Evolutionary conservation across 2,113 vertebrate genomes (phyloP), one percentile per base, ranked within the genome.

Genomic region (Aramus guarauna): DNA sequence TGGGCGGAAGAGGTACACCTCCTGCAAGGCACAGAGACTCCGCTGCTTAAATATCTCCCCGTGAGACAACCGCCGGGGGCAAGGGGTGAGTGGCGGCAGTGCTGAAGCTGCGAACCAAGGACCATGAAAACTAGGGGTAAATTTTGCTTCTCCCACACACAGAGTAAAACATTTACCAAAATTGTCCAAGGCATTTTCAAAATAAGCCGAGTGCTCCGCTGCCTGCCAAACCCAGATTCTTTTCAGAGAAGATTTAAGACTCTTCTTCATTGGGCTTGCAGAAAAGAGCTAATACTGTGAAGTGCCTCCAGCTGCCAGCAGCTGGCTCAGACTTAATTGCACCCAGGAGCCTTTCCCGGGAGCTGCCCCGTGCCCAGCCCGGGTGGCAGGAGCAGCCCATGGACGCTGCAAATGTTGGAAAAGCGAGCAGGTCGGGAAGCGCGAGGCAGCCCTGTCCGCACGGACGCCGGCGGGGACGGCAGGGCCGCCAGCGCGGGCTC

Each of bases 251-350:
- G 88, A 94, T 83, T 91, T 94, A 90, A 82, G 80, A 72, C 36
- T 81, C 83, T 73, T 90, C 80, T 48, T 89, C 85, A 69, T 95
- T 53, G 78, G 53, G 88, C 80, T 84, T 73, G 78, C 94, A 92
- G 56, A 90, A 78, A 89, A 85, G 96, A 97, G 69, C 93, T 77
- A 88, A 89, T n/a, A 39, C 41, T 64, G 36, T 48, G 79, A 41
- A 96, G 82, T 83, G 85, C 50, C 84, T 91, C 83, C 94, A 95
- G 95, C 96, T 95, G 97, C 94, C 96, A 95, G 91, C 95, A 96
- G 96, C 97, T 96, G 96, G 53, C 85, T 95, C 11, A 5, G 58
- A 34, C 27, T 90, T 72, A 76, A 90, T 41, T 81, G 79, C 59
- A 47, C 15, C 75, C 82, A 26, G 62, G 37, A 94, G 90, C 34